Conservation (phyloP, 2,888 invertebrate species). For the Elaeidobius kamerunicus region DNA sequence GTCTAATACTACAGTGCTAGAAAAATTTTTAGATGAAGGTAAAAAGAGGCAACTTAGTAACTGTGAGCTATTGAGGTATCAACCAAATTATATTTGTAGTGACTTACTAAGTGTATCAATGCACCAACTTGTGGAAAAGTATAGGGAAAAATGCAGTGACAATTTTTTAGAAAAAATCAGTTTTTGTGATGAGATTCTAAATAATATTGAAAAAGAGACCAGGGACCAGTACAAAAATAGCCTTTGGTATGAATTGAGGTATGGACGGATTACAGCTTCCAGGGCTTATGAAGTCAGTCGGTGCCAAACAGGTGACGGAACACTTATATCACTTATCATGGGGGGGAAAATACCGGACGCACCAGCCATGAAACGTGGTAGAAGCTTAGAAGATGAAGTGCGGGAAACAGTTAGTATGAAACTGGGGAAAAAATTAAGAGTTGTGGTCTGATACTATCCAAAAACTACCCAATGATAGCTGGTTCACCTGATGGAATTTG, state of each 20-base stretch:
- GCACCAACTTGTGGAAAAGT: constrained; percentile 13
- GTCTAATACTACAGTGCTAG: constrained; percentile 12
- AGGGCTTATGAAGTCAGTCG: constrained; percentile 1
- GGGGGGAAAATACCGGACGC: constrained; percentile 26
- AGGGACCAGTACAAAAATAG: constrained; percentile 11
- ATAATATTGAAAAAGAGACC: constrained; percentile 26
- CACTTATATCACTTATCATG: constrained; percentile 3
- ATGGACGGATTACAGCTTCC: constrained; percentile 40
- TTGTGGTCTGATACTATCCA: constrained; percentile 20
- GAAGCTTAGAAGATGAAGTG: background rate
- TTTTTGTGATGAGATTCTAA: constrained; percentile 7
- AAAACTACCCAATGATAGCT: constrained; percentile 3
- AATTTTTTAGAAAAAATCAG: constrained; percentile 10
- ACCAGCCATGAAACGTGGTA: constrained; percentile 16
- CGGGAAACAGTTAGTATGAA: constrained; percentile 7
- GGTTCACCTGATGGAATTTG: constrained; percentile 25
- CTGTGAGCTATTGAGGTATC: constrained; percentile 31
- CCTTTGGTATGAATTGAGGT: constrained; percentile 40
- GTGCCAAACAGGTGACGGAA: constrained; percentile 3
- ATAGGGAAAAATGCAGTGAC: constrained; percentile 9
- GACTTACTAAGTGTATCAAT: background rate
- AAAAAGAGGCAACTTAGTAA: constrained; percentile 30
- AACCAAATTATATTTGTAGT: constrained; percentile 21
- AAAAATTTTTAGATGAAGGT: constrained; percentile 24
- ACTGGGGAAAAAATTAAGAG: constrained; percentile 19